Evolutionary conservation across 2,113 vertebrate species (phyloP), one percentile per base, ranked within the genome.

Genomic region (Rhizomys pruinosus): DNA sequence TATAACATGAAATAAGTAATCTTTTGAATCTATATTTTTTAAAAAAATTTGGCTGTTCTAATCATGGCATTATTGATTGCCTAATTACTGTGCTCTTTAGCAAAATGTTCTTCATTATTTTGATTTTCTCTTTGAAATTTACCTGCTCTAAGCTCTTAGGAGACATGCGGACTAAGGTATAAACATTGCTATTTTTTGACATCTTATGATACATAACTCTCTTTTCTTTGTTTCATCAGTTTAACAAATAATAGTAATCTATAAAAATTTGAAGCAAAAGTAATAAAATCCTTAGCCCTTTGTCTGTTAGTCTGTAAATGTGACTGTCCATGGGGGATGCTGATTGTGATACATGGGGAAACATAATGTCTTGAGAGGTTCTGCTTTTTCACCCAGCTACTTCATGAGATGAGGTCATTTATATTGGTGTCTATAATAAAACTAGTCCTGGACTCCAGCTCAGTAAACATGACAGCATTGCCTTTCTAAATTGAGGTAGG

Each of bases 121-220:
- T 96, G 86, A 97, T 98, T 98, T 98, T 98, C 98, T 98, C 98
- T 98, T 98, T 95, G n/a, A n/a, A 98, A 98, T 98, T 97, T 99
- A 98, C 98, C 99, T 97, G 99, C 99, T 98, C 97, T 99, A 99
- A 99, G 99, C 99, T 99, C 98, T 99, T 99, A 98, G 99, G 99
- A 99, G 99, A 99, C 99, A 99, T 99, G 97, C 98, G 99, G 98
- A 99, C 99, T 96, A 99, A 99, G 99, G 99, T 99, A 99, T 98
- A 99, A 98, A 97, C 95, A 97, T 91, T 55, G 37, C 94, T 97
- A 66, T 98, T 98, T 98, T 98, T 90, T 96, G 97, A 97, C 91
- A 92, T 97, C 81, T 96, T 96, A 47, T 84, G 92, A 1, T 97
- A 96, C 95, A 29, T 95, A 96, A 96, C 91, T 84, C n/a, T 97